Percentiles rank a stretch among this genome's conserved stretches.
phyloP scores from a whole-genome alignment of 2,888 invertebrate genomes.

The Phytoseiulus persimilis region DNA sequence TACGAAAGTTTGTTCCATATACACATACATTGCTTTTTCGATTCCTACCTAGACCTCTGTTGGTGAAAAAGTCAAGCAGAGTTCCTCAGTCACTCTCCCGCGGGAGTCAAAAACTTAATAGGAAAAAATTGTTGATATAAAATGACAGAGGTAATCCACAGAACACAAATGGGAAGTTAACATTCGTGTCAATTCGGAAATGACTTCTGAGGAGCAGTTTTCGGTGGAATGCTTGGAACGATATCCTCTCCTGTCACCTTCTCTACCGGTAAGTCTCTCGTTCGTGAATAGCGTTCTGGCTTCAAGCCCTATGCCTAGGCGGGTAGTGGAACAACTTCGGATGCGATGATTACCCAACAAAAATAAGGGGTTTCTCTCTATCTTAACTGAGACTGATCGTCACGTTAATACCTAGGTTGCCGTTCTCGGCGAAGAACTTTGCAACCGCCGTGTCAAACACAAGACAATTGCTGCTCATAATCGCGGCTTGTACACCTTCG shows the following conservation, averaged over 20 bases:
- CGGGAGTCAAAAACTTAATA: no score
- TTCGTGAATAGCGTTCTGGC: background rate
- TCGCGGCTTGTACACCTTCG: constrained; percentile 94
- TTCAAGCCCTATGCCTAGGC: background rate
- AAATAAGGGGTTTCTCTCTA: background rate
- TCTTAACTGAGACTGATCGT: constrained; percentile 66
- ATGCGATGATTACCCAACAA: background rate
- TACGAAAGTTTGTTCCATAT: background rate
- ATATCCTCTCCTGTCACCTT: background rate
- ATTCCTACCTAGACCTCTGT: no score
- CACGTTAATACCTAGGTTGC: constrained; percentile 97
- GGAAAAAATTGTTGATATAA: no score
- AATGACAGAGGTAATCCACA: background rate
- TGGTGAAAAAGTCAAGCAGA: no score
- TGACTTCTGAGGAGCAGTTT: background rate
- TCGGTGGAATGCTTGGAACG: background rate
- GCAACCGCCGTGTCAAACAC: constrained; percentile 98
- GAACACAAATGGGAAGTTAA: background rate
- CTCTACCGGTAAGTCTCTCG: background rate
- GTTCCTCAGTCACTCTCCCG: no score
- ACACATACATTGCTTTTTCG: no score
- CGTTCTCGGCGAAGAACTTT: constrained; percentile 96
- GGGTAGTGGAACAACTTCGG: background rate
- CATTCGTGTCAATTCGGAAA: background rate
- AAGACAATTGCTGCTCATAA: constrained; percentile 93